A percentile compares a stretch with the other conserved stretches of the same genome.
These are phyloP conservation scores for Sipha maydis DNA, from an alignment of 2,888 invertebrate species.

Conservation along the genomic window DNA sequence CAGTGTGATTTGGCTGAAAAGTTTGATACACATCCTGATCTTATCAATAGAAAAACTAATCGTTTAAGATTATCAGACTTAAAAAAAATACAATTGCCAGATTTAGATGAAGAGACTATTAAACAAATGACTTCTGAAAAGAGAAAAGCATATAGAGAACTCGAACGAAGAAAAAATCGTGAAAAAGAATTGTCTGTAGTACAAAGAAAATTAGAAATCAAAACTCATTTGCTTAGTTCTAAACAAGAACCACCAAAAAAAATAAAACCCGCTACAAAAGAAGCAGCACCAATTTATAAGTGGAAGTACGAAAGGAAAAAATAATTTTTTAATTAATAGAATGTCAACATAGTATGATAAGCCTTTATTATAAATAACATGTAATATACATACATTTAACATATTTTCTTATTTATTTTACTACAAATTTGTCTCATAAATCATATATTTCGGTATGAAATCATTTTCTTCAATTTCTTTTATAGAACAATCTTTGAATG, in stretches of 20 bases:
- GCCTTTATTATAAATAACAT: conserved; percentile 19
- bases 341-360: conserved; percentile 1
- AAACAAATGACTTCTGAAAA: conserved; percentile 68
- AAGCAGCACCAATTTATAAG: conserved; percentile 78
- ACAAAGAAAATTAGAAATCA: conserved; percentile 82
- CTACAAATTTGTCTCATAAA: conserved; percentile 23
- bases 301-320: conserved; percentile 86
- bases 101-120: conserved; percentile 70
- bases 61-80: conserved; percentile 74
- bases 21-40: conserved; percentile 79
- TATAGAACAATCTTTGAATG: conserved; percentile 8
- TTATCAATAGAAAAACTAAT: conserved; percentile 78
- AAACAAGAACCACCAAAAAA: conserved; percentile 71
- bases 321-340: conserved; percentile 68
- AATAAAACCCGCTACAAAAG: conserved; percentile 74
- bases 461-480: conserved; percentile 2
- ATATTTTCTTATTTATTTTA: not conserved
- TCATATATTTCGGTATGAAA: conserved; percentile 37
- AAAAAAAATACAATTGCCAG: conserved; percentile 72
- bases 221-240: conserved; percentile 73
- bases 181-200: conserved; percentile 80
- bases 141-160: conserved; percentile 77
- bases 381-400: not conserved
- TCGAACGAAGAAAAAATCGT: conserved; percentile 80
- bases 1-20: conserved; percentile 76